Evolutionary conservation across 2,113 vertebrate species (phyloP).

Genomic region (Gulo gulo): DNA sequence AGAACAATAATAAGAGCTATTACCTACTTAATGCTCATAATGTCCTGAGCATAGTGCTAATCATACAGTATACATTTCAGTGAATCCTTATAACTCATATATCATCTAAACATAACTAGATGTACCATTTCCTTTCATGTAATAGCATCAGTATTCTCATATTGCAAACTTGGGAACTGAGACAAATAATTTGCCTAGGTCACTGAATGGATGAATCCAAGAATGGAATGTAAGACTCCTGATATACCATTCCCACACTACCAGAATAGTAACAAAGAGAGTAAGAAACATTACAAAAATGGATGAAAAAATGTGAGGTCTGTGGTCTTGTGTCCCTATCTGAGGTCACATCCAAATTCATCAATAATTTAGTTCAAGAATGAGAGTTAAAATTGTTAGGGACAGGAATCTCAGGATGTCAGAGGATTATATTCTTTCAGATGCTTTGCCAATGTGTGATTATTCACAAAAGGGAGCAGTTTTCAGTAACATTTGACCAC

Average conservation of each 20-base stretch:
- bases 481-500: background rate
- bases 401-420: background rate
- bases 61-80: background rate
- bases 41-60: background rate
- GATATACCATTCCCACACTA: background rate
- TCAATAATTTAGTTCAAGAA: background rate
- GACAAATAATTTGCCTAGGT: background rate
- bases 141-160: background rate
- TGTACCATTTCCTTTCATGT: slow-evolving; percentile 66
- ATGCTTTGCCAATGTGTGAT: background rate
- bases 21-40: background rate
- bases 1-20: background rate
- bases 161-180: background rate
- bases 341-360: background rate
- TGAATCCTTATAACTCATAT: background rate
- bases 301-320: background rate
- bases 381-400: background rate
- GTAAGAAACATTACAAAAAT: background rate
- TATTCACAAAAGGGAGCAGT: background rate
- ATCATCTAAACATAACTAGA: slow-evolving; percentile 63
- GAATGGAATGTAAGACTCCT: background rate
- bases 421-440: background rate
- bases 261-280: background rate
- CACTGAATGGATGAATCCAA: background rate
- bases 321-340: background rate